phyloP scores from a whole-genome alignment of 2,888 invertebrate genomes.

The Polyommatus icarus region DNA sequence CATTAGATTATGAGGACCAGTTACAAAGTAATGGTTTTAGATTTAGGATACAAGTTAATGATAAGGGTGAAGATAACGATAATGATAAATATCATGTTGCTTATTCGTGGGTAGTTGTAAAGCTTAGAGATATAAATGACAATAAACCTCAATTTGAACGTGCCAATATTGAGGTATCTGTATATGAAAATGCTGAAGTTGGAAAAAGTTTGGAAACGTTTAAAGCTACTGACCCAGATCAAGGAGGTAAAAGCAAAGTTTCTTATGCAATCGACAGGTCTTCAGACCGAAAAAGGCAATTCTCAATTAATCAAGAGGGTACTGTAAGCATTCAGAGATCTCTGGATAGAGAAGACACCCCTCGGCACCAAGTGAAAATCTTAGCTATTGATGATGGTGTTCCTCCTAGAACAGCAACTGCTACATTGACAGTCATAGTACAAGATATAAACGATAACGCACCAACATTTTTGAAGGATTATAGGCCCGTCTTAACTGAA shows the following conservation, averaged over 20 bases:
- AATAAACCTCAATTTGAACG: constrained; percentile 97
- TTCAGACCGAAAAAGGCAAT: constrained; percentile 95
- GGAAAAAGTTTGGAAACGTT: constrained; percentile 96
- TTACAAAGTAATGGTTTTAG: constrained; percentile 97
- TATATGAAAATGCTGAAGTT: constrained; percentile 94
- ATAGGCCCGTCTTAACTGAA: constrained; percentile 95
- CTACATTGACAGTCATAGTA: constrained; percentile 95
- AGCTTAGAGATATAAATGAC: constrained; percentile 96
- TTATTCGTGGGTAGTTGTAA: constrained; percentile 96
- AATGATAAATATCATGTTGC: constrained; percentile 98
- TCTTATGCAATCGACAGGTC: constrained; percentile 95
- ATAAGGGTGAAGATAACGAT: constrained; percentile 96
- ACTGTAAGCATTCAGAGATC: constrained; percentile 96
- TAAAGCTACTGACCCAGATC: constrained; percentile 97
- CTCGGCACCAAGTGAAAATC: constrained; percentile 97
- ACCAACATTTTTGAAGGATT: constrained; percentile 95
- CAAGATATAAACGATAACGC: constrained; percentile 98
- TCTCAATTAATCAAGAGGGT: constrained; percentile 96
- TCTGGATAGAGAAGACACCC: constrained; percentile 96
- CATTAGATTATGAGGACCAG: constrained; percentile 96
- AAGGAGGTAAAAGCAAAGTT: constrained; percentile 94
- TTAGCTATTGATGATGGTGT: constrained; percentile 96
- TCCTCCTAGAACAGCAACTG: constrained; percentile 95
- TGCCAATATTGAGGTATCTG: constrained; percentile 95
- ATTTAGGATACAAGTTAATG: constrained; percentile 96